Base-by-base conservation (phyloP, 2,797 vertebrate species). In the Arnoldichthys spilopterus region DNA sequence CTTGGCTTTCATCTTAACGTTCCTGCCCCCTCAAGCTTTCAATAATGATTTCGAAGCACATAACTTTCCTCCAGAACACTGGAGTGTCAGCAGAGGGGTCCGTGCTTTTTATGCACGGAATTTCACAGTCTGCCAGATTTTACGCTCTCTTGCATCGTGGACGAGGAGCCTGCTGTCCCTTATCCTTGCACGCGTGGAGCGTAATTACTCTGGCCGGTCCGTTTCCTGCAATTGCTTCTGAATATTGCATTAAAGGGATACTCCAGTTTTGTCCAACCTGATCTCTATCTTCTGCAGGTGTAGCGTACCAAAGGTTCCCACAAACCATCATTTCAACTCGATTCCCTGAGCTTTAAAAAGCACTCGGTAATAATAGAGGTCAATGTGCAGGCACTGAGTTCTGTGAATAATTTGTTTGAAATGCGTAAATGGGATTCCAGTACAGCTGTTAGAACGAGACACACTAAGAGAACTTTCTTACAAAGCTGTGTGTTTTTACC, bases 11-110 rank as follows among this genome's bases (percentile, higher is more conserved):
- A 81, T 79, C 76, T 76, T 66, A n/a, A 58, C 59, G 53, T 76
- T 61, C 45, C 37, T 66, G 3, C 74, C 43, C n/a, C 72, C 67
- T 85, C 64, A 53, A 80, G 77, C 74, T 56, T 61, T 78, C 30
- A 49, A 1, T 80, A 76, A 78, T 80, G 12, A 80, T 72, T 79
- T 82, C 54, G 68, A 45, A 75, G 66, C 37, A 61, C 34, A 16
- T 72, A 74, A 74, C 73, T 69, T 76, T 79, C 56, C 68, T 77
- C 56, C 61, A 73, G 70, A 79, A 74, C 72, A 74, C 58, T 82
- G 64, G 72, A 43, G 66, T 30, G 75, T 78, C 72, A 83, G 72
- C 78, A 75, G 45, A 64, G 56, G 54, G 70, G 45, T 53, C 72
- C 43, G 16, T 45, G 13, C 26, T 71, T 61, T 78, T 76, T 43